Evolutionary conservation across 2,797 vertebrate genomes (phyloP).

Genomic region (Rousettus madagascariensis): DNA sequence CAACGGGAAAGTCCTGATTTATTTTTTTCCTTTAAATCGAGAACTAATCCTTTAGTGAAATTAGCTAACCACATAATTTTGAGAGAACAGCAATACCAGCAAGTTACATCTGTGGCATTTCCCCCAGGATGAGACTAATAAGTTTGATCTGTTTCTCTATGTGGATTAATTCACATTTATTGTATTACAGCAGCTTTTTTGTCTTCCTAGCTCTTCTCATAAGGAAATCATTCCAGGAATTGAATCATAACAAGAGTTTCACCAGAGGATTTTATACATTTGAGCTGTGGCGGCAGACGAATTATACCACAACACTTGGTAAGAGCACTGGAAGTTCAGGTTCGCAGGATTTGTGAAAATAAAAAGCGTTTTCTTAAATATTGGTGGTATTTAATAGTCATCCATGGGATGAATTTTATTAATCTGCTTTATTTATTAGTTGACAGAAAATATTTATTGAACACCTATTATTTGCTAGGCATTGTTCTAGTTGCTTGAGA

Average conservation of each 20-base stretch:
- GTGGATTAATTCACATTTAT: slow-evolving; percentile 2
- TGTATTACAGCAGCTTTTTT: background rate
- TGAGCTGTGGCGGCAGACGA: background rate
- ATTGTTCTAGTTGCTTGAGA: background rate
- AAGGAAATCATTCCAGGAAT: background rate
- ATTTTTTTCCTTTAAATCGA: background rate
- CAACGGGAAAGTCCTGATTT: slow-evolving; percentile 25
- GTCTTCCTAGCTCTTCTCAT: slow-evolving; percentile 24
- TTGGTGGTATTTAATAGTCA: background rate
- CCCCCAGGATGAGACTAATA: background rate
- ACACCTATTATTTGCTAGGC: background rate
- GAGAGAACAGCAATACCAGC: background rate
- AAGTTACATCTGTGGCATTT: background rate
- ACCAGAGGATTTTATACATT: background rate
- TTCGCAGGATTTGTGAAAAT: background rate
- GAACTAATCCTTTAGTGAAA: background rate
- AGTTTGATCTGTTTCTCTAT: background rate
- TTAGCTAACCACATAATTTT: background rate
- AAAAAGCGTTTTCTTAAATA: background rate
- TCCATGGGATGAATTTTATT: slow-evolving; percentile 1
- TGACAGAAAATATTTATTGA: background rate
- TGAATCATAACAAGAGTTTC: slow-evolving; percentile 2
- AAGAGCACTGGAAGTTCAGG: background rate
- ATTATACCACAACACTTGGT: background rate
- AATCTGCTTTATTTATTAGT: slow-evolving; percentile 34